Evolutionary conservation across 1,140 invertebrate species (phyloP).

Genomic region (Drosophila micromelanica): DNA sequence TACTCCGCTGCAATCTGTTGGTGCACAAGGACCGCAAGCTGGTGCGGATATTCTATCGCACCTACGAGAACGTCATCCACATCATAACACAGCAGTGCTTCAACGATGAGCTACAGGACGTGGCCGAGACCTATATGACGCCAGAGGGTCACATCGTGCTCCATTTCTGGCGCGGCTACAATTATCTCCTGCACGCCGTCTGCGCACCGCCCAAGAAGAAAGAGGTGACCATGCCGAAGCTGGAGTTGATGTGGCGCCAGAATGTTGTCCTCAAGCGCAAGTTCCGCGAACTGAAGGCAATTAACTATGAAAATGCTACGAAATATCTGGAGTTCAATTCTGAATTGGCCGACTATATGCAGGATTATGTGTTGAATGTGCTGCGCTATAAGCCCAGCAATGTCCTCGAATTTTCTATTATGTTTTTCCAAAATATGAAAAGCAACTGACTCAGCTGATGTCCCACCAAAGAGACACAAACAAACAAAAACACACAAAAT

Average conservation of each 20-base stretch:
- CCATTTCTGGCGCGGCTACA: conserved; percentile 72
- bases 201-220: conserved; percentile 48
- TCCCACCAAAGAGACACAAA: background rate
- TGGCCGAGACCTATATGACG: conserved; percentile 71
- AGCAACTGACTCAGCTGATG: background rate
- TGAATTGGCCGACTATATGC: conserved; percentile 65
- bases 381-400: conserved; percentile 74
- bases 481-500: too few relatives aligned
- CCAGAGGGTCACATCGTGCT: conserved; percentile 63
- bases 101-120: conserved; percentile 73
- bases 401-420: conserved; percentile 73
- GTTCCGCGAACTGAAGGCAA: conserved; percentile 52
- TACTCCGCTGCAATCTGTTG: conserved; percentile 63
- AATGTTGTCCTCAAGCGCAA: conserved; percentile 38
- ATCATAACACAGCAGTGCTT: conserved; percentile 74
- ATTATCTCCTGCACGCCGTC: conserved; percentile 69
- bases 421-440: conserved; percentile 75
- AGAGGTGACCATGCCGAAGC: conserved; percentile 50
- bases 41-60: conserved; percentile 73
- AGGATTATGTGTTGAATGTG: conserved; percentile 71
- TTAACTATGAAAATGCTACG: conserved; percentile 70
- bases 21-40: conserved; percentile 74
- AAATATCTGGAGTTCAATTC: conserved; percentile 57
- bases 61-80: conserved; percentile 59
- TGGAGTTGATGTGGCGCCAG: conserved; percentile 76